Percentiles rank a stretch among this genome's conserved stretches.
These are phyloP conservation scores for Balaeniceps rex DNA, from an alignment of 2,113 vertebrate genomes.

Conservation along the genomic window DNA sequence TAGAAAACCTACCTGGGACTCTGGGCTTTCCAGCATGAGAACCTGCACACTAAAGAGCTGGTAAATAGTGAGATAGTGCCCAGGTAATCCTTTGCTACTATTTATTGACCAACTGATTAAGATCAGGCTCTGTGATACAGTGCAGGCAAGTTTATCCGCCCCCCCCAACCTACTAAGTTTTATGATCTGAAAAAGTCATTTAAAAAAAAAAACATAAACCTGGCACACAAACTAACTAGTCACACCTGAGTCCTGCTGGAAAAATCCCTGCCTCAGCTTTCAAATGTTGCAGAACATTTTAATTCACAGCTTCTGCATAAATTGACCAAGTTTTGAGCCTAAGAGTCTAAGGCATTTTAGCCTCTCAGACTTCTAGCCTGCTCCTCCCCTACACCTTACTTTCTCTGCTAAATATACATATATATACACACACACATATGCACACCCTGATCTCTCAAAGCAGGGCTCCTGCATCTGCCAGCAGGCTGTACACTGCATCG, in stretches of 20 bases:
- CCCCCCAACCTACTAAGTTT: not conserved
- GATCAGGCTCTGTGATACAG: not conserved
- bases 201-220: not conserved
- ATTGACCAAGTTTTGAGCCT: not conserved
- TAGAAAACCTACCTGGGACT: not conserved
- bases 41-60: not conserved
- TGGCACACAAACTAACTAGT: not conserved
- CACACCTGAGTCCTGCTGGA: constrained; percentile 23
- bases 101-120: not conserved
- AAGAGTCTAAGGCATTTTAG: not conserved
- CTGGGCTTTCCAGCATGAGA: not conserved
- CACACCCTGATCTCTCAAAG: not conserved
- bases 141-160: not conserved
- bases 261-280: constrained; percentile 15
- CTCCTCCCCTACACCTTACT: not conserved
- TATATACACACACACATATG: not conserved
- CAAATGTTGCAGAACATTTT: constrained; percentile 23
- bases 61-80: not conserved
- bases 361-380: not conserved
- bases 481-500: not conserved
- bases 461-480: not conserved
- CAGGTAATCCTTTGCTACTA: not conserved
- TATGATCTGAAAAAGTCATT: constrained; percentile 1
- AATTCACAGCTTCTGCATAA: constrained; percentile 7
- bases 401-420: not conserved